Percentiles rank a stretch among this genome's conserved stretches.
These are phyloP conservation scores for Nebria ingens DNA, from an alignment of 1,140 invertebrate species.

Conservation along the genomic window DNA sequence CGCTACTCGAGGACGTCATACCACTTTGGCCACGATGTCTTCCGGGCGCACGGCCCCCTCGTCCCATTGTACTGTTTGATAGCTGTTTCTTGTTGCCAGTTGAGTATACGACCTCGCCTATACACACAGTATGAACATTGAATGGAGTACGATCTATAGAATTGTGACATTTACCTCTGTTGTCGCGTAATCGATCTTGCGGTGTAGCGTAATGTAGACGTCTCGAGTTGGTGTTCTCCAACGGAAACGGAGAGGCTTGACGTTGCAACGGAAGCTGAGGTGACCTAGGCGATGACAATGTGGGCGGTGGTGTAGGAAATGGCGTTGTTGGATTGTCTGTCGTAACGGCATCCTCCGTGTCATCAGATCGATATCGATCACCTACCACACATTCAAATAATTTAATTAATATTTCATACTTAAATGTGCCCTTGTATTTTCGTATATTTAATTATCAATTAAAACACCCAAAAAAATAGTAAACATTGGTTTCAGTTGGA, in stretches of 20 bases:
- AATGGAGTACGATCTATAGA: not conserved
- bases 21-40: constrained; percentile 33
- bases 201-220: constrained; percentile 39
- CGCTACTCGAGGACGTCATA: constrained; percentile 43
- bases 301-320: constrained; percentile 39
- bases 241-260: constrained; percentile 55
- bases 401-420: no score
- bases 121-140: constrained; percentile 24
- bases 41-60: constrained; percentile 19
- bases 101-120: constrained; percentile 40
- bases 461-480: no score
- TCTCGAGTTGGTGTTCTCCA: constrained; percentile 52
- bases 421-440: no score
- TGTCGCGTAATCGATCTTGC: constrained; percentile 37
- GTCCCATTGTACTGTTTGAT: constrained; percentile 27
- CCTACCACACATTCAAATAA: no score
- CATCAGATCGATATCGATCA: constrained; percentile 48
- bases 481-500: no score
- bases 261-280: constrained; percentile 41
- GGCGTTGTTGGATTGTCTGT: constrained; percentile 39
- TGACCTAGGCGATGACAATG: constrained; percentile 32
- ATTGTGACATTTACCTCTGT: constrained; percentile 24
- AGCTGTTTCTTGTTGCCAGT: constrained; percentile 35
- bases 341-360: constrained; percentile 43
- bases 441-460: no score